Evolutionary conservation across 2,797 vertebrate genomes (phyloP), one percentile per base, ranked within the genome.

Genomic region (Myoxocephalus aenaeus): DNA sequence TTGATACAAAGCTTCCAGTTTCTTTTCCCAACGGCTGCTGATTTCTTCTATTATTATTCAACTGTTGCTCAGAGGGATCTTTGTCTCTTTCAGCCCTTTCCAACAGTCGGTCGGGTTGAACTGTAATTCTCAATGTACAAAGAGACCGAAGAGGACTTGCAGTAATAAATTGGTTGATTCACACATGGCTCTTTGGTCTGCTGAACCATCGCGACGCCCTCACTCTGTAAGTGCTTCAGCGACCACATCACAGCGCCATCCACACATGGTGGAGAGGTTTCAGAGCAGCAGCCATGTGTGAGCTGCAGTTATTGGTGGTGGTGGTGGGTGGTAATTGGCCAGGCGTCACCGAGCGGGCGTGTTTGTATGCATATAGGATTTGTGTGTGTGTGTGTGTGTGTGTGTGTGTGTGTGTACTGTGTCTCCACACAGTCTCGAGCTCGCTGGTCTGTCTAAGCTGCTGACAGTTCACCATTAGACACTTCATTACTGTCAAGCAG

Each of bases 381-480:
- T 80, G 54, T 86, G 22, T 59, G 42, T 63, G 32, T 70, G 59
- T 65, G 46, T 66, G 68, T 74, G 73, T 81, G 46, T 53, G 62
- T 71, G 42, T 77, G 73, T 81, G 70, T 70, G 54, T 57, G 79
- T 73, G 36, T 75, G 58, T 51, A 12, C 65, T 63, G 62, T 85
- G 89, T 90, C 88, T 90, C 89, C 89, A 88, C 78, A 0, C 68
- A 48, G 86, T 92, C 89, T 90, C 62, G 61, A 66, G 70, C 77
- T 84, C 86, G 80, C 72, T 27, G 34, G 63, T 77, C 48, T 83
- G 73, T 65, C 51, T 7, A 5, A 80, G 73, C 83, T 83, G 91
- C 89, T 92, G 90, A 90, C 92, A 92, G 87, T 54, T 74, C 67
- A 79, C 75, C 82, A 87, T 89, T 83, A 90, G 87, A 90, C 88